Percentiles rank a stretch among this genome's conserved stretches.
These are phyloP conservation scores for Tenthredo scrophulariae DNA, from an alignment of 2,888 invertebrate species.

Conservation along the genomic window DNA sequence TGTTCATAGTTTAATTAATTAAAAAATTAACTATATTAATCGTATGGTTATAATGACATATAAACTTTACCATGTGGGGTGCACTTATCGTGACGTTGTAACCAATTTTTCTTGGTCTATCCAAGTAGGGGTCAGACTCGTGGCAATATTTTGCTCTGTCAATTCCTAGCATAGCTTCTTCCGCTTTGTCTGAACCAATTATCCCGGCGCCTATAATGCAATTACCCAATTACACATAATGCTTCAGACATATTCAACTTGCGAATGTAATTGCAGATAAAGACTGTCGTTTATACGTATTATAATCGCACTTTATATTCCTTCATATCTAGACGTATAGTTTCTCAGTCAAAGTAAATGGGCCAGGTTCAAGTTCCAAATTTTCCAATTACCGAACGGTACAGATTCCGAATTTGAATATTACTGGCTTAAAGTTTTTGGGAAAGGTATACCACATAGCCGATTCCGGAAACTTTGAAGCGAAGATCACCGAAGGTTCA, in stretches of 20 bases:
- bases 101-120: constrained; percentile 96
- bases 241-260: background rate
- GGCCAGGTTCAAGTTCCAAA: too few species aligned
- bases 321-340: background rate
- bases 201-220: constrained; percentile 88
- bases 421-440: too few species aligned
- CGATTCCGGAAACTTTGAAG: too few species aligned
- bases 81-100: constrained; percentile 97
- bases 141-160: constrained; percentile 92
- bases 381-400: too few species aligned
- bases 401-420: too few species aligned
- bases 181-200: constrained; percentile 87
- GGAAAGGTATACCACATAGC: too few species aligned
- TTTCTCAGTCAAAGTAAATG: background rate
- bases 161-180: constrained; percentile 89
- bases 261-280: constrained; percentile 6
- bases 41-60: too few species aligned
- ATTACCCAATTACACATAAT: constrained; percentile 44
- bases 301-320: background rate
- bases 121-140: constrained; percentile 88
- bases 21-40: too few species aligned
- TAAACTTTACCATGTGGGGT: constrained; percentile 91
- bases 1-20: background rate
- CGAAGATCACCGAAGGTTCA: too few species aligned
- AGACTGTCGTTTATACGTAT: background rate